These are phyloP conservation scores for Sphaeridia pumilis DNA, from an alignment of 2,888 invertebrate genomes.

Conservation along the genomic window DNA sequence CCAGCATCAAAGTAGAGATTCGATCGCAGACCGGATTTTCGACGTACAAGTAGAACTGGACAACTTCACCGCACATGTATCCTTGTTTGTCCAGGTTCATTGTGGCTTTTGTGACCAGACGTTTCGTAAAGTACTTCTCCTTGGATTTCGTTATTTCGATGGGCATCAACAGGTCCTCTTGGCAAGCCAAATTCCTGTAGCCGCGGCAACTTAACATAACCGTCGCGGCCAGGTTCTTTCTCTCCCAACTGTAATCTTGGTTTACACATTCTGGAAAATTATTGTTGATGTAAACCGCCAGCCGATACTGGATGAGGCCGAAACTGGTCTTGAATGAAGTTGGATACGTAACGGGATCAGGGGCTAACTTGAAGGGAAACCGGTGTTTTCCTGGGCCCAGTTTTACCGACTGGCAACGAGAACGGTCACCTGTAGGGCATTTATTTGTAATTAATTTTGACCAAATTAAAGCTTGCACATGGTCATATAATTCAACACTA, in stretches of 20 bases:
- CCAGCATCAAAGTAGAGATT: background rate
- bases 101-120: conserved; percentile 1
- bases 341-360: background rate
- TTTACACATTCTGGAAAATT: no score
- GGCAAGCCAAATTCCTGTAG: background rate
- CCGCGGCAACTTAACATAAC: conserved; percentile 1
- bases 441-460: no score
- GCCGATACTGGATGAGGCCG: conserved; percentile 9
- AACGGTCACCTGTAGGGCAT: no score
- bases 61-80: conserved; percentile 3
- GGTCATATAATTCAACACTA: no score
- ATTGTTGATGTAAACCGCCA: conserved; percentile 4
- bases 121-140: conserved; percentile 11
- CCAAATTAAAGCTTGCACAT: no score
- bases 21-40: conserved; percentile 3
- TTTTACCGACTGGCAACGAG: background rate
- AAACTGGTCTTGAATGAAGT: conserved; percentile 3
- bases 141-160: conserved; percentile 2
- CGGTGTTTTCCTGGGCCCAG: conserved; percentile 2
- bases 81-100: conserved; percentile 3
- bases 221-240: background rate
- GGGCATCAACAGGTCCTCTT: background rate
- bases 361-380: conserved; percentile 7
- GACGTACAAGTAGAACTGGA: background rate
- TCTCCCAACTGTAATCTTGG: background rate